These are phyloP conservation scores for Chlorocebus sabaeus DNA, from an alignment of 2,113 vertebrate genomes.

Conservation along the genomic window DNA sequence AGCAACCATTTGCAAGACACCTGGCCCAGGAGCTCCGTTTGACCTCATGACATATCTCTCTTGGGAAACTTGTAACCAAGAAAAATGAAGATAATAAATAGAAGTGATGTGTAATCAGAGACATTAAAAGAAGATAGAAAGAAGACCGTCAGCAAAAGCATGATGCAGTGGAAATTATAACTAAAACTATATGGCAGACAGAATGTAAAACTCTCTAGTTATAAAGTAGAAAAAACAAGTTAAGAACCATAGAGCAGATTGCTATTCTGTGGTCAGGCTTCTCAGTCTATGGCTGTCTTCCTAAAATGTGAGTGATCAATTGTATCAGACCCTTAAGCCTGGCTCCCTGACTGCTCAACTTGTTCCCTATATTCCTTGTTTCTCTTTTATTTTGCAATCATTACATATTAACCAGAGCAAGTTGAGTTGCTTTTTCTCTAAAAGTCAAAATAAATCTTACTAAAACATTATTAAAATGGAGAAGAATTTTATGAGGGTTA, in stretches of 20 bases:
- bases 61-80: neutral
- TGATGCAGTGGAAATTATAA: neutral
- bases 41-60: neutral
- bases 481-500: neutral
- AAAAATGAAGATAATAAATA: neutral
- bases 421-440: neutral
- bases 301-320: neutral
- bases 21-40: neutral
- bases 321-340: neutral
- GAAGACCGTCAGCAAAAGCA: neutral
- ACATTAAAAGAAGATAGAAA: neutral
- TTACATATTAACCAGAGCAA: neutral
- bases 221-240: neutral
- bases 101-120: neutral
- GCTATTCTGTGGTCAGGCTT: no score
- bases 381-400: neutral
- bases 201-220: neutral
- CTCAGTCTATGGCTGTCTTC: neutral
- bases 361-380: neutral
- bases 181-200: neutral
- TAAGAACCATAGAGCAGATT: neutral
- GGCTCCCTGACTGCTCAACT: neutral
- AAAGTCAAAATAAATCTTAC: neutral
- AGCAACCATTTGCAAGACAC: neutral
- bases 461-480: constrained; percentile 8